Percentiles rank a stretch among this genome's conserved stretches.
phyloP scores from a whole-genome alignment of 2,888 invertebrate genomes.

The Oegoconia quadripuncta region DNA sequence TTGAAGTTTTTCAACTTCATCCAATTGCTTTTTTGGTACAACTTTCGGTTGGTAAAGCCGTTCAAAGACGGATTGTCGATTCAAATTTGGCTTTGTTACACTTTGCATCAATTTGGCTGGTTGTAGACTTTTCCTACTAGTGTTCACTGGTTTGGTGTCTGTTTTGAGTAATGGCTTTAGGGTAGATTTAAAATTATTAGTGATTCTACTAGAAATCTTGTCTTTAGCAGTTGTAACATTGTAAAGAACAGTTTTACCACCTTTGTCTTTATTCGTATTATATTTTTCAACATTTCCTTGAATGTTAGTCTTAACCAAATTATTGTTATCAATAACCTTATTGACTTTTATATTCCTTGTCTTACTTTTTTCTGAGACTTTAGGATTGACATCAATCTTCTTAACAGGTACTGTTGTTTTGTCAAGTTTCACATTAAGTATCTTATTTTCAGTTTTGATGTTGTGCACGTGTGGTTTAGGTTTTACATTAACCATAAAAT shows the following conservation, averaged over 20 bases:
- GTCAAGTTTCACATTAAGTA: background rate
- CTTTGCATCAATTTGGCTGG: slow-evolving; percentile 1
- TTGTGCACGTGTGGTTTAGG: too few relatives aligned
- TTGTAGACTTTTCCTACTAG: slow-evolving; percentile 7
- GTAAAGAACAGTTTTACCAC: too few relatives aligned
- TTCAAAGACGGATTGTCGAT: slow-evolving; percentile 56
- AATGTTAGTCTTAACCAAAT: too few relatives aligned
- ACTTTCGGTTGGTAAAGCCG: slow-evolving; percentile 59
- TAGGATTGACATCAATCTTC: background rate
- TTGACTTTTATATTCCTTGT: background rate
- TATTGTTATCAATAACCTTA: background rate
- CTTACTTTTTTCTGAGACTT: too few relatives aligned
- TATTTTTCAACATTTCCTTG: too few relatives aligned
- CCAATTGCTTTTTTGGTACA: slow-evolving; percentile 24
- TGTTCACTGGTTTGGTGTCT: slow-evolving; percentile 15
- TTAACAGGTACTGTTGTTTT: background rate
- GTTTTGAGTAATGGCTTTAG: too few relatives aligned
- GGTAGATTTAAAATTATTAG: too few relatives aligned
- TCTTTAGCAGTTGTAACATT: too few relatives aligned
- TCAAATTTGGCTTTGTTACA: slow-evolving; percentile 11
- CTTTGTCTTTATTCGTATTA: too few relatives aligned
- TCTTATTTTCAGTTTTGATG: background rate
- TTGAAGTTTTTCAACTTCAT: slow-evolving; percentile 39
- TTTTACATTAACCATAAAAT: too few relatives aligned
- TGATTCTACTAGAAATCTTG: too few relatives aligned